Evolutionary conservation across 2,113 vertebrate genomes (phyloP).

Genomic region (Hippoglossus stenolepis): DNA sequence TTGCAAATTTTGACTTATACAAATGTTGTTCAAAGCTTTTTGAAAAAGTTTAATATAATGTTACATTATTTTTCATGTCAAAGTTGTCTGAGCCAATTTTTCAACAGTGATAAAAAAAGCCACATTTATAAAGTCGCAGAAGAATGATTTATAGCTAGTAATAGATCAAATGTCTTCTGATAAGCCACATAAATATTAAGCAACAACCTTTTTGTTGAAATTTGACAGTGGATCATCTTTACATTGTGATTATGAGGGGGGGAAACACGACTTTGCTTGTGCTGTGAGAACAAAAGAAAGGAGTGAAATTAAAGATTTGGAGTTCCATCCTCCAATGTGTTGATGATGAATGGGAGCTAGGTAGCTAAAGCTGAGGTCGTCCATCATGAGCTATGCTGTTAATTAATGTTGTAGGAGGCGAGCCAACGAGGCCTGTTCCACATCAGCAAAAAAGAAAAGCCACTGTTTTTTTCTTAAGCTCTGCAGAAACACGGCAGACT

Average conservation of each 20-base stretch:
- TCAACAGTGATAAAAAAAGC: constrained; percentile 16
- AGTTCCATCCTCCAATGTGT: constrained; percentile 63
- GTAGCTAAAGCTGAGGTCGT: constrained; percentile 75
- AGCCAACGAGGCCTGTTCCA: constrained; percentile 71
- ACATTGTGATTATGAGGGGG: constrained; percentile 42
- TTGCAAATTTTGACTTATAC: not conserved
- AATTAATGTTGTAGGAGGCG: constrained; percentile 84
- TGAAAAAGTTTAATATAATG: constrained; percentile 1
- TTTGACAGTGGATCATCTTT: constrained; percentile 54
- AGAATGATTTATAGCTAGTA: constrained; percentile 55
- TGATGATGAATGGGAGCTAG: constrained; percentile 80
- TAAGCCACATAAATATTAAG: constrained; percentile 37
- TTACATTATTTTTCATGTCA: constrained; percentile 27
- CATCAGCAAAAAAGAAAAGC: constrained; percentile 76
- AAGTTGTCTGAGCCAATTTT: constrained; percentile 24
- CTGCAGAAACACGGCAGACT: constrained; percentile 36
- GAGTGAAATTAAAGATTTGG: constrained; percentile 60
- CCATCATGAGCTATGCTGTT: constrained; percentile 79
- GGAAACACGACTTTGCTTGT: constrained; percentile 10
- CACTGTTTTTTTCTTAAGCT: constrained; percentile 29
- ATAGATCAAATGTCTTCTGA: constrained; percentile 58
- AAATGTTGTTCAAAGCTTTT: not conserved
- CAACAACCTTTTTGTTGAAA: constrained; percentile 19
- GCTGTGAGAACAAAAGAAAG: constrained; percentile 44
- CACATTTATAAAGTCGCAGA: constrained; percentile 19